These are phyloP conservation scores for Folsomia candida DNA, from an alignment of 2,888 invertebrate species.

Conservation along the genomic window DNA sequence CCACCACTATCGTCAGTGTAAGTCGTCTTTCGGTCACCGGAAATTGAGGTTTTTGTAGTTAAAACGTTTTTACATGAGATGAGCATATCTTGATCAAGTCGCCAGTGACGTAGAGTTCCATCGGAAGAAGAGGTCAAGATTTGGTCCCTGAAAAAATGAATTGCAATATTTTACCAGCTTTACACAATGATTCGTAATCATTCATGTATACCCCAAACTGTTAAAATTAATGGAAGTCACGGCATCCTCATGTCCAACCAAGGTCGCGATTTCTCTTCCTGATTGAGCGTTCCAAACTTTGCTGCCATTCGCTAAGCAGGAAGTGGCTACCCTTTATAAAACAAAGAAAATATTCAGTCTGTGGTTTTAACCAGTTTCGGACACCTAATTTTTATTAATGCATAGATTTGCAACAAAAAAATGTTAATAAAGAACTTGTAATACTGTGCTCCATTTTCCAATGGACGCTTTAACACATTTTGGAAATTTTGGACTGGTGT, in stretches of 20 bases:
- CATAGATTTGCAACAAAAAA: neutral
- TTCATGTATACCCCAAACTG: conserved; percentile 63
- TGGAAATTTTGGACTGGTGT: no score
- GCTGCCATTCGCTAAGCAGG: conserved; percentile 81
- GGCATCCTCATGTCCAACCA: conserved; percentile 75
- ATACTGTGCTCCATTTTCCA: no score
- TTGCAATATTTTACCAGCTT: no score
- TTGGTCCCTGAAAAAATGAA: conserved; percentile 63
- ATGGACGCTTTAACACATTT: no score
- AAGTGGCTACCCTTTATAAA: conserved; percentile 66
- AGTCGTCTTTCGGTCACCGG: neutral
- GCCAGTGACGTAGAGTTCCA: conserved; percentile 74
- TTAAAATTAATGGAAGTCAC: conserved; percentile 78
- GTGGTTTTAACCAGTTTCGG: no score
- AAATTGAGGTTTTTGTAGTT: no score
- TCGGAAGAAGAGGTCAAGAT: conserved; percentile 79
- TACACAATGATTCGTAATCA: no score
- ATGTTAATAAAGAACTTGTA: no score
- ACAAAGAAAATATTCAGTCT: no score
- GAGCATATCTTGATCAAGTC: conserved; percentile 49
- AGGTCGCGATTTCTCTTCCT: conserved; percentile 66
- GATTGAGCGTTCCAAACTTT: conserved; percentile 73
- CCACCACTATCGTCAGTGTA: conserved; percentile 53
- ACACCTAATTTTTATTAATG: no score
- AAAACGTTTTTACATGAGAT: neutral